Percentiles rank a stretch among this genome's conserved stretches.
phyloP scores from a whole-genome alignment of 2,888 invertebrate species.

The Torymus aiolomorphi region DNA sequence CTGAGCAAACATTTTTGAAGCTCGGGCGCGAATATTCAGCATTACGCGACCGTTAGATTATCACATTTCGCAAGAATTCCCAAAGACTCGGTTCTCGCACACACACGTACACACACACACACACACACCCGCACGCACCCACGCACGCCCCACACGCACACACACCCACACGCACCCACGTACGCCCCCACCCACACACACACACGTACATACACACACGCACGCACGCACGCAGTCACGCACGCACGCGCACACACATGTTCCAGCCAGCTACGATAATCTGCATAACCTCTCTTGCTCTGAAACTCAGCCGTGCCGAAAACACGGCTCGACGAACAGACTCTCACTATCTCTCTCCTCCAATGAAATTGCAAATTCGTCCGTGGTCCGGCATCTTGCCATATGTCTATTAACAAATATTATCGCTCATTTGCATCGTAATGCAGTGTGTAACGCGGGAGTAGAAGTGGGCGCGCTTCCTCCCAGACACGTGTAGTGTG shows the following conservation, averaged over 20 bases:
- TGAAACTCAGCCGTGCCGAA: background rate
- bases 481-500: slow-evolving; percentile 35
- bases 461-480: slow-evolving; percentile 30
- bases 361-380: slow-evolving; percentile 52
- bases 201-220: no score
- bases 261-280: no score
- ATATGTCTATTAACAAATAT: slow-evolving; percentile 57
- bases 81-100: background rate
- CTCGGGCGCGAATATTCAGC: background rate
- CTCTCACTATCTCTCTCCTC: background rate
- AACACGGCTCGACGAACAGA: background rate
- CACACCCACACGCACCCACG: no score
- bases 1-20: slow-evolving; percentile 7
- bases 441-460: slow-evolving; percentile 43
- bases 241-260: background rate
- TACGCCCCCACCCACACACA: no score
- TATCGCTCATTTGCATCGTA: slow-evolving; percentile 58
- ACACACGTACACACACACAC: no score
- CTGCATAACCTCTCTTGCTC: no score
- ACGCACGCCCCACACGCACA: no score
- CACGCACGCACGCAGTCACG: no score
- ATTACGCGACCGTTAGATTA: background rate
- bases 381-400: slow-evolving; percentile 36
- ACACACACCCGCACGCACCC: no score
- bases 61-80: slow-evolving; percentile 28